phyloP scores from a whole-genome alignment of 2,888 invertebrate genomes.

The Nezara viridula region DNA sequence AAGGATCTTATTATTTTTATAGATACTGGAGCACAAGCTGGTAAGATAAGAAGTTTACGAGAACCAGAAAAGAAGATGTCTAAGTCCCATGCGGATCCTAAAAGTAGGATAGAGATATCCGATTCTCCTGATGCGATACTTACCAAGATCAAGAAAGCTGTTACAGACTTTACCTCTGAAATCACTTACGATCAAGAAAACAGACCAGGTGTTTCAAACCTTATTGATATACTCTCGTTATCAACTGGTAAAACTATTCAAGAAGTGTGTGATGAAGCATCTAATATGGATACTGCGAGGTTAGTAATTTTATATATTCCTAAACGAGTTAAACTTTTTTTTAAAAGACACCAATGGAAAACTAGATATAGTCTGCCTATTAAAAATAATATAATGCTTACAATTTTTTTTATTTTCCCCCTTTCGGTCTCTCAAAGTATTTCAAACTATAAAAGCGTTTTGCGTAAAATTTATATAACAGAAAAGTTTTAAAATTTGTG shows the following conservation, averaged over 20 bases:
- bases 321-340: conserved; percentile 32
- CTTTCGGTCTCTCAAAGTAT: background rate
- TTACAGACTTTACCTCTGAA: conserved; percentile 90
- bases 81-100: conserved; percentile 88
- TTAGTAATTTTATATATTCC: conserved; percentile 68
- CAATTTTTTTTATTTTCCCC: background rate
- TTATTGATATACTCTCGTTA: conserved; percentile 86
- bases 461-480: background rate
- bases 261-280: conserved; percentile 78
- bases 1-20: conserved; percentile 28
- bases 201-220: conserved; percentile 91
- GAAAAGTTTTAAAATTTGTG: too few species aligned
- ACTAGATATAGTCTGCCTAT: background rate
- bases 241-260: conserved; percentile 77
- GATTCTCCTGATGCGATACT: conserved; percentile 80
- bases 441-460: too few species aligned
- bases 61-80: conserved; percentile 97
- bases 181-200: conserved; percentile 84
- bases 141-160: conserved; percentile 86
- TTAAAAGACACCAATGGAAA: background rate
- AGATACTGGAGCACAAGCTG: conserved; percentile 59
- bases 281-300: conserved; percentile 80
- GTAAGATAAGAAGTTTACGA: conserved; percentile 82
- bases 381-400: too few species aligned
- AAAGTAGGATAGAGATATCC: conserved; percentile 83